Evolutionary conservation across 2,113 vertebrate genomes (phyloP), one percentile per base, ranked within the genome.

Genomic region (Ammodytes marinus): DNA sequence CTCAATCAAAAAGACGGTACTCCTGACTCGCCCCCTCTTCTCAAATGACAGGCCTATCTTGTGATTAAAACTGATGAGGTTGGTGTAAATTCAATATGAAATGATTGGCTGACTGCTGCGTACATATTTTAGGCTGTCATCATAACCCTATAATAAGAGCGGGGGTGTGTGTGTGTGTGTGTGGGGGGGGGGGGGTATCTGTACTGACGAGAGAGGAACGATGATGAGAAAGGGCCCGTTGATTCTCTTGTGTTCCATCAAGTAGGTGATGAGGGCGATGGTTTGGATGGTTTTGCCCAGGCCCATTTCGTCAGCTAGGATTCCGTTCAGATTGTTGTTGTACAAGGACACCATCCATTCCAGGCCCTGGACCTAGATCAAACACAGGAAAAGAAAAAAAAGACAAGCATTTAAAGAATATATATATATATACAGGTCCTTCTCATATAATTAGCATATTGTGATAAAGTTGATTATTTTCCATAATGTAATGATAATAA

Each of bases 271-370:
- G 63, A 99, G 98, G 12, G 97, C 98, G 78, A 99, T 99, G 84
- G 98, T 99, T 89, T 99, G 98, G 92, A 99, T 99, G 86, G 98
- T 99, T 93, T 99, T 99, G 82, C 98, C 98, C 0, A 99, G 95
- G 12, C 98, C 98, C 98, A 99, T 99, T 92, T 99, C 98, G 81
- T 99, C 98, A 57, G 98, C 98, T 90, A 99, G 94, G 94, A 99
- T 99, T 78, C 98, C 98, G 55, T 99, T 99, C 67, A 99, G 91
- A 90, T 99, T 99, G 95, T 99, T 99, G 94, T 99, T 99, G 92
- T 99, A 99, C 52, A 99, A 91, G 14, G 98, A 99, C 91, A 99
- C 98, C 98, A 99, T 98, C 98, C 98, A 99, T 88, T 99, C 98
- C 87, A 99, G 93, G 6, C 98, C 98, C 89, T 99, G 98, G 76